phyloP scores from a whole-genome alignment of 2,888 invertebrate genomes.

The Agonopterix subpropinquella region DNA sequence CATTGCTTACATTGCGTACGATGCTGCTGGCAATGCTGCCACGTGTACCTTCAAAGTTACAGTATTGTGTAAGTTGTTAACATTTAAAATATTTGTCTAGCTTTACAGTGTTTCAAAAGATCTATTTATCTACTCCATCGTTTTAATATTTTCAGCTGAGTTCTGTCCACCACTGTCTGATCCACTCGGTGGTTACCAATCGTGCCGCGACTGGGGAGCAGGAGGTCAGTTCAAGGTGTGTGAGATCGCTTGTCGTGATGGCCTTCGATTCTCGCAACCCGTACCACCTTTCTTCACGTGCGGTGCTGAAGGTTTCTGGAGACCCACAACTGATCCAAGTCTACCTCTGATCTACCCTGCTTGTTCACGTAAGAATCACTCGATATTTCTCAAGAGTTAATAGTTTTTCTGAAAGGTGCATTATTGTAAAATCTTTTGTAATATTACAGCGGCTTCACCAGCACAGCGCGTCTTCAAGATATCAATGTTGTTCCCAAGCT shows the following conservation, averaged over 20 bases:
- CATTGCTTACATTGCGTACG: slow-evolving; percentile 94
- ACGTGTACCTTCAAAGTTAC: slow-evolving; percentile 94
- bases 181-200: slow-evolving; percentile 93
- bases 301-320: slow-evolving; percentile 98
- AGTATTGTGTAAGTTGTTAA: slow-evolving; percentile 82
- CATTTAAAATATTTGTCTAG: neutral
- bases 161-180: slow-evolving; percentile 93
- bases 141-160: slow-evolving; percentile 78
- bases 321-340: slow-evolving; percentile 88
- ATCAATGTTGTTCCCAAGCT: slow-evolving; percentile 95
- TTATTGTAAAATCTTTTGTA: slow-evolving; percentile 14
- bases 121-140: too few relatives aligned
- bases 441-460: slow-evolving; percentile 81
- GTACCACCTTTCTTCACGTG: slow-evolving; percentile 98
- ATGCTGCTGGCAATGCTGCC: slow-evolving; percentile 93
- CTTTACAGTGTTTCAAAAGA: neutral
- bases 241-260: slow-evolving; percentile 90
- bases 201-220: slow-evolving; percentile 97
- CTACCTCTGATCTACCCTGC: slow-evolving; percentile 92
- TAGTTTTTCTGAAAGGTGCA: neutral
- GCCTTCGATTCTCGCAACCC: slow-evolving; percentile 92
- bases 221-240: slow-evolving; percentile 97
- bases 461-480: slow-evolving; percentile 97
- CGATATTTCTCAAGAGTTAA: neutral
- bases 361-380: slow-evolving; percentile 85